Evolutionary conservation across 2,113 vertebrate species (phyloP).

Genomic region (Triplophysa dalaica): DNA sequence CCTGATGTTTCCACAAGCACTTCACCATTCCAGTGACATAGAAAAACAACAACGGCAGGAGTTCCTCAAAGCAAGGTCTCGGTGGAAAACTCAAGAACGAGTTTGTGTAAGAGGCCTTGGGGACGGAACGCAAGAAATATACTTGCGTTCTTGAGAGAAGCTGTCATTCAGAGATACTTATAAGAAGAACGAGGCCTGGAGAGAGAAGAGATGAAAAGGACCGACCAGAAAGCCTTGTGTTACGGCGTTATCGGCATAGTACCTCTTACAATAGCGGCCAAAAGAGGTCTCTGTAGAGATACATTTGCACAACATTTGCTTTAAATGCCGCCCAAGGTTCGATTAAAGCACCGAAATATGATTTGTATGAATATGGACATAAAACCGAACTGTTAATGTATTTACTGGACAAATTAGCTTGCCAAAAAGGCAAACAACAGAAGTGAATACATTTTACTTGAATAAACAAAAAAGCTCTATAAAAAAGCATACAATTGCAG

Average conservation of each 20-base stretch:
- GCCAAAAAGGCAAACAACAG: too few relatives aligned
- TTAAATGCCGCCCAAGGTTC: too few relatives aligned
- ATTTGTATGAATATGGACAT: too few relatives aligned
- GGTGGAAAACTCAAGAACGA: conserved; percentile 53
- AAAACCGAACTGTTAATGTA: too few relatives aligned
- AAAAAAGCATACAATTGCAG: too few relatives aligned
- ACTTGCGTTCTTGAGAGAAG: conserved; percentile 41
- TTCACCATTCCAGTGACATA: conserved; percentile 49
- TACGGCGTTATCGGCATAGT: conserved; percentile 35
- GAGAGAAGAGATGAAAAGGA: conserved; percentile 19
- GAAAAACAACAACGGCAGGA: conserved; percentile 46
- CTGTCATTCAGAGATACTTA: conserved; percentile 40
- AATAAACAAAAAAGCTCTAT: too few relatives aligned
- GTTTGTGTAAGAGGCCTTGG: conserved; percentile 50
- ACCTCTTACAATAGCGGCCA: not conserved
- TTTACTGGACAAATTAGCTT: too few relatives aligned
- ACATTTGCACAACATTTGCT: too few relatives aligned
- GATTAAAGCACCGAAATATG: too few relatives aligned
- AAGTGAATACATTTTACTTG: too few relatives aligned
- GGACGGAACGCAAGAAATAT: conserved; percentile 46
- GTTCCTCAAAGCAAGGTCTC: conserved; percentile 53
- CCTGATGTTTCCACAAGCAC: conserved; percentile 57
- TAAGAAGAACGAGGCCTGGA: conserved; percentile 28
- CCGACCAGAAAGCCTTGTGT: not conserved
- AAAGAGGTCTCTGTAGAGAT: too few relatives aligned